A percentile compares a stretch with the other conserved stretches of the same genome.
Conservation (phyloP, 2,113 vertebrate species). For the Scopus umbretta region DNA sequence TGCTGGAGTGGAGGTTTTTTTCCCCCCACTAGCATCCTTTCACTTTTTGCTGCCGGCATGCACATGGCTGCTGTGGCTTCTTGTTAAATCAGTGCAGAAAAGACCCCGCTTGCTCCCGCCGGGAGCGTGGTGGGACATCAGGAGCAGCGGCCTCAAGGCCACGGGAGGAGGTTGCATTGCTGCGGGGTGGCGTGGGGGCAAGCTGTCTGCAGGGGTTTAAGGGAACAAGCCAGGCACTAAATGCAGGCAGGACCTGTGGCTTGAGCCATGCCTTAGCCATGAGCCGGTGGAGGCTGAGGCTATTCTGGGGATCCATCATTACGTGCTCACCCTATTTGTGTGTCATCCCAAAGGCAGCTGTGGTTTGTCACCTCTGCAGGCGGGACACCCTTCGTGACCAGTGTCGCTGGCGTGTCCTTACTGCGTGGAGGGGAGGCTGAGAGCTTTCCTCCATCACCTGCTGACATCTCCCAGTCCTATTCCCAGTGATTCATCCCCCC, state of each 20-base stretch:
- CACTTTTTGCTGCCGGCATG: neutral
- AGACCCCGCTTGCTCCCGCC: accelerated
- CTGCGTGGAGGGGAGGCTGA: neutral
- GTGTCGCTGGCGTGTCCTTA: neutral
- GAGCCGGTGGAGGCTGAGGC: neutral
- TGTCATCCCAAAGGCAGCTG: neutral
- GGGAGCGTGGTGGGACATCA: neutral
- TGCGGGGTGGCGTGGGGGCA: neutral
- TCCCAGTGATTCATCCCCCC: neutral
- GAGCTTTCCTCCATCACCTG: neutral
- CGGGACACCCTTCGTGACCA: neutral
- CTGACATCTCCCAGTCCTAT: neutral
- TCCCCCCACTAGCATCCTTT: neutral
- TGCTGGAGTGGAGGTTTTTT: neutral
- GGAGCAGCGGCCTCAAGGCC: neutral
- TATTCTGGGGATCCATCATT: neutral
- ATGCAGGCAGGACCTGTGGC: neutral
- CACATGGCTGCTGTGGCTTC: neutral
- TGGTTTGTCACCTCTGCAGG: conserved; percentile 44
- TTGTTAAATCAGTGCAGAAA: neutral
- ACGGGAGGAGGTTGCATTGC: neutral
- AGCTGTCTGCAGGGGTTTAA: neutral
- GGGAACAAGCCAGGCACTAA: neutral
- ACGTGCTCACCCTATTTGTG: accelerated
- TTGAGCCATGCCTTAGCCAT: neutral